phyloP scores from a whole-genome alignment of 2,888 invertebrate species.

The Ichneumoninae sp. region DNA sequence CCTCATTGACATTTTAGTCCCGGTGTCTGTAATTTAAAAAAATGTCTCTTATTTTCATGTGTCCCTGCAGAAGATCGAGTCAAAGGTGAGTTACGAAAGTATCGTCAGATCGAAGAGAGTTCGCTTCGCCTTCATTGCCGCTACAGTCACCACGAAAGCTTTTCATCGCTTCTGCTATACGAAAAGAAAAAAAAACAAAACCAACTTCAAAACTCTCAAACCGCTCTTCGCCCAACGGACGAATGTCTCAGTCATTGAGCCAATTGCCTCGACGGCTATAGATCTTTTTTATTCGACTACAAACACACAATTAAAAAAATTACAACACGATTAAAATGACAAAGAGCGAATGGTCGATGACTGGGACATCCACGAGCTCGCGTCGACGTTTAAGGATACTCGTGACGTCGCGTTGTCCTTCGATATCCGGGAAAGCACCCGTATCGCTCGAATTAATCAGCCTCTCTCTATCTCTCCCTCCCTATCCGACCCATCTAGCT shows the following conservation, averaged over 20 bases:
- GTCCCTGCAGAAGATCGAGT: slow-evolving; percentile 79
- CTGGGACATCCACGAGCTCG: neutral
- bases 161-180: neutral
- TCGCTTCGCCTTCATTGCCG: slow-evolving; percentile 59
- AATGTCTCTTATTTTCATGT: slow-evolving; percentile 72
- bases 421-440: slow-evolving; percentile 56
- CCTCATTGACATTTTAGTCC: slow-evolving; percentile 25
- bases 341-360: neutral
- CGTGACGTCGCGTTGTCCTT: slow-evolving; percentile 28
- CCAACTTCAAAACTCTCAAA: neutral
- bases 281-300: neutral
- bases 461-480: slow-evolving; percentile 51
- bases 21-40: slow-evolving; percentile 3
- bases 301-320: neutral
- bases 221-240: neutral
- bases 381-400: slow-evolving; percentile 20
- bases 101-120: slow-evolving; percentile 43
- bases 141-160: slow-evolving; percentile 1
- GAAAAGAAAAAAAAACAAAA: slow-evolving; percentile 28
- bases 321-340: neutral
- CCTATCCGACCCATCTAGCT: slow-evolving; percentile 12
- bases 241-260: neutral
- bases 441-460: slow-evolving; percentile 58
- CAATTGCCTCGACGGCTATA: neutral
- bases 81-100: slow-evolving; percentile 79